Percentiles rank a stretch among this genome's conserved stretches.
These are phyloP conservation scores for Poliocrania exsul DNA, from an alignment of 2,797 vertebrate genomes.

Conservation along the genomic window DNA sequence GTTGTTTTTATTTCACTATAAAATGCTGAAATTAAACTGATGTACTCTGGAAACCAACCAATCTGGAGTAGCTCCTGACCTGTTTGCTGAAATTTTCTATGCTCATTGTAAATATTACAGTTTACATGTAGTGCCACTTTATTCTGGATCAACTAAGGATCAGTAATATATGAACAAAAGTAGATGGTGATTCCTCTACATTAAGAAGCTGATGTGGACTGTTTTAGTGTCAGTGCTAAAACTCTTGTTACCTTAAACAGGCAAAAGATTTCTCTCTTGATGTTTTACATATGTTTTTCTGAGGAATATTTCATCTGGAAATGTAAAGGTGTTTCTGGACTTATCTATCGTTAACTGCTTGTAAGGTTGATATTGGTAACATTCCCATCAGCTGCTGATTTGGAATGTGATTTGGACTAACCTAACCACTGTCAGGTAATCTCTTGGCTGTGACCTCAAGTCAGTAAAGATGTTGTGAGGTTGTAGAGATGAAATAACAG, in stretches of 20 bases:
- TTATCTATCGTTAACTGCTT: neutral
- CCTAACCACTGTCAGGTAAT: neutral
- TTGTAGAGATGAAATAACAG: neutral
- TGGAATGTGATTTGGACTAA: neutral
- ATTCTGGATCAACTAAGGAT: neutral
- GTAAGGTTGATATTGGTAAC: neutral
- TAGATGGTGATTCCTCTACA: neutral
- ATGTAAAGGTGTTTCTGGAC: neutral
- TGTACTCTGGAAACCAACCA: neutral
- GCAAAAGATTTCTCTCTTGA: neutral
- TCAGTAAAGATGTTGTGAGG: neutral
- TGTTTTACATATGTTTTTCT: neutral
- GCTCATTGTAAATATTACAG: neutral
- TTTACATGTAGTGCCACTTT: neutral
- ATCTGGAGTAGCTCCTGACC: neutral
- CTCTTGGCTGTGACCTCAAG: neutral
- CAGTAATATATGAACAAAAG: neutral
- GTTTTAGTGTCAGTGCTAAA: neutral
- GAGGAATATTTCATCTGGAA: neutral
- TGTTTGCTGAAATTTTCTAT: neutral
- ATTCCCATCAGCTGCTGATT: neutral
- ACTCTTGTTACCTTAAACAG: neutral
- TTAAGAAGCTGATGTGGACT: neutral
- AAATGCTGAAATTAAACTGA: constrained; percentile 4
- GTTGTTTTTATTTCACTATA: neutral